These are phyloP conservation scores for Pseudomyrmex sp. DNA, from an alignment of 1,140 invertebrate genomes.

Conservation along the genomic window DNA sequence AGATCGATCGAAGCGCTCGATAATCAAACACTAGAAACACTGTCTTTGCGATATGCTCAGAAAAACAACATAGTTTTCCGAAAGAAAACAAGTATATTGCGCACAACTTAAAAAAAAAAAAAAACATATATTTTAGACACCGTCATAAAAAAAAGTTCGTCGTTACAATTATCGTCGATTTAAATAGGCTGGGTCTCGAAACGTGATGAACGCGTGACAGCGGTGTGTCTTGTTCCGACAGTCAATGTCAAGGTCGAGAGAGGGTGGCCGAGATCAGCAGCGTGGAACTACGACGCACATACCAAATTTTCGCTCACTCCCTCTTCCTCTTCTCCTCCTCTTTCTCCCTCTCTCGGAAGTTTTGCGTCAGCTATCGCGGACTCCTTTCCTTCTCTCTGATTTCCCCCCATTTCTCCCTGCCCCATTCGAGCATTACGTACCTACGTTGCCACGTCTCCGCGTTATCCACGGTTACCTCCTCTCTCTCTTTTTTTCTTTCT, in stretches of 20 bases:
- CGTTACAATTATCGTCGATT: conserved; percentile 30
- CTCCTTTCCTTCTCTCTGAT: conserved; percentile 11
- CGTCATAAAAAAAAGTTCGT: neutral
- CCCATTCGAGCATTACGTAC: neutral
- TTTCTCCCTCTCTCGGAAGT: neutral
- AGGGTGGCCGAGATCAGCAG: conserved; percentile 48
- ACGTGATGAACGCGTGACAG: neutral
- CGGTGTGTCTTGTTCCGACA: conserved; percentile 47
- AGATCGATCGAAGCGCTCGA: conserved; percentile 26
- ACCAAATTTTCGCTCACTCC: conserved; percentile 56
- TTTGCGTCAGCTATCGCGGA: neutral
- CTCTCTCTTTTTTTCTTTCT: neutral
- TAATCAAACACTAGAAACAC: conserved; percentile 2
- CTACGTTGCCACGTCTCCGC: conserved; percentile 43
- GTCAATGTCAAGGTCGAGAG: conserved; percentile 79
- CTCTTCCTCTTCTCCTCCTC: conserved; percentile 37
- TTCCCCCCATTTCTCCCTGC: conserved; percentile 20
- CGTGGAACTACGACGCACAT: conserved; percentile 64
- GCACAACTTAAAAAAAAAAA: neutral
- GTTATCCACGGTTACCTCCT: conserved; percentile 9
- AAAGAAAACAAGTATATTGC: neutral
- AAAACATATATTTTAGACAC: neutral
- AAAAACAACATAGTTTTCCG: neutral
- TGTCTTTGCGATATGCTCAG: neutral
- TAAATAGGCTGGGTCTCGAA: neutral